Base-by-base conservation (phyloP, 92 coral and sea anemone species). In the Chrysogorgia sp. region DNA sequence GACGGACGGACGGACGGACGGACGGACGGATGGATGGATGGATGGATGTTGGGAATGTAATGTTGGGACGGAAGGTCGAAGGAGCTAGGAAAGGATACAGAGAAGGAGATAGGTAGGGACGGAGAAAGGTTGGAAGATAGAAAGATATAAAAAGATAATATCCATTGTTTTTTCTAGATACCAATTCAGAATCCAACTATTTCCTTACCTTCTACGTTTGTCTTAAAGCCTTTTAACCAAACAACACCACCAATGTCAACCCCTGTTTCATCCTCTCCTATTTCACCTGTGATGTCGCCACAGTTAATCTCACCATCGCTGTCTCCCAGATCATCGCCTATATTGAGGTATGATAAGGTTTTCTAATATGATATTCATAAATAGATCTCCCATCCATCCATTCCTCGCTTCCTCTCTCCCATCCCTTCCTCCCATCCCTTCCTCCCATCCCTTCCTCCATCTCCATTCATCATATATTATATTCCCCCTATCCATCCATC, bases 211-310 rank as follows among this genome's bases (percentile, higher is more conserved):
- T 72, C 79, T 1, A 19, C 97, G 24, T 94, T 92, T 76, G 89
- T 94, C 30, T 77, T 94, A 57, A 88, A 89, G 63, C 97, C 98
- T 43, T 63, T 59, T 13, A 82, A 87, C 47, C 80, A 77, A 34
- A 91, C 87, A n/a, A 82, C 96, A 24, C 96, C 89, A 21, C 98
- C 98, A 15, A 67, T 61, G 20, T 89, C 98, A 3, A 86, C 97
- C 3, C 98, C 97, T n/a, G 85, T 85, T 1, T 80, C 77, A 33
- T 87, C 97, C 23, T 90, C 97, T 34, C 77, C 87, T 40, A 69
- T 87, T 0, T 94, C 98, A 0, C 97, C 98, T 20, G 81, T 93
- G 63, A 89, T 71, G 28, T 89, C 99, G 34, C 82, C 63, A 34
- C 79, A 49, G 28, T 26, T 72, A 7, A 19, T 32, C 20, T 72